Evolutionary conservation across 1,140 invertebrate species (phyloP).

Genomic region (Caenorhabditis inopinata): DNA sequence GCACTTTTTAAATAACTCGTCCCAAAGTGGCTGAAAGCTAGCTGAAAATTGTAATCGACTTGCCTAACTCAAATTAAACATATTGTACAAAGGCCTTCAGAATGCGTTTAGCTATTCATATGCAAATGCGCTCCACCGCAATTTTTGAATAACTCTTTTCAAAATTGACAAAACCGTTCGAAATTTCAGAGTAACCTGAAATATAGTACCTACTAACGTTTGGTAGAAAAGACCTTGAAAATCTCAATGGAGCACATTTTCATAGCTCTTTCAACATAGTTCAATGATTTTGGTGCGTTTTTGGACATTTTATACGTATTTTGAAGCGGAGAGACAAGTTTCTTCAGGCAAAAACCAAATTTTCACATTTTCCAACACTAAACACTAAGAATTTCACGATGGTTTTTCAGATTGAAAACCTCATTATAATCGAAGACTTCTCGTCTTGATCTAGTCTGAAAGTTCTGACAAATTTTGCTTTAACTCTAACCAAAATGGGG

Average conservation of each 20-base stretch:
- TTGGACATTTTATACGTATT: too few relatives aligned
- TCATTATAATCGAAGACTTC: constrained; percentile 20
- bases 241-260: neutral
- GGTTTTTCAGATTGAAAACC: neutral
- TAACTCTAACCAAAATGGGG: neutral
- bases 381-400: neutral
- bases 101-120: neutral
- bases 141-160: neutral
- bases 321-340: too few relatives aligned
- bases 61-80: too few relatives aligned
- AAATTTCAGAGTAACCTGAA: neutral
- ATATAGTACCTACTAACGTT: neutral
- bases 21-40: too few relatives aligned
- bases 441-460: neutral
- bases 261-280: neutral
- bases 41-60: too few relatives aligned
- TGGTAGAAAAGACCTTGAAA: neutral
- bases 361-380: neutral
- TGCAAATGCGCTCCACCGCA: neutral
- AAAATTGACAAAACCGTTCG: neutral
- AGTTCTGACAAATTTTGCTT: neutral
- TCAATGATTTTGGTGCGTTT: too few relatives aligned
- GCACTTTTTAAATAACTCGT: too few relatives aligned
- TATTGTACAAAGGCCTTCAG: too few relatives aligned
- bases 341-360: too few relatives aligned